Evolutionary conservation across 2,113 vertebrate species (phyloP).

Genomic region (Thamnophis sirtalis): DNA sequence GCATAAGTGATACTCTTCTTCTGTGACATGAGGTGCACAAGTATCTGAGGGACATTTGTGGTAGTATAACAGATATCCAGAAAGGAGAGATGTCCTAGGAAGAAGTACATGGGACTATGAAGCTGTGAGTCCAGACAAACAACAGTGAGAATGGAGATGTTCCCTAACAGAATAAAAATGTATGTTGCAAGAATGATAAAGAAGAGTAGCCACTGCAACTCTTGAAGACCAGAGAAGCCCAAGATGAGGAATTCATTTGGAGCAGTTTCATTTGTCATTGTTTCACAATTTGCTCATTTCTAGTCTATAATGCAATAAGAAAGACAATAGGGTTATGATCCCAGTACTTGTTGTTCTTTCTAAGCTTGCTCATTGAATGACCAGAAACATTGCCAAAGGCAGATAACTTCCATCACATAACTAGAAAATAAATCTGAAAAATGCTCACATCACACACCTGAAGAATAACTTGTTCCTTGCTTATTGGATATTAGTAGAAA

Average conservation of each 20-base stretch:
- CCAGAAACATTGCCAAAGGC: too few species aligned
- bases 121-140: slow-evolving; percentile 1
- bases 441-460: not conserved
- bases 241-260: slow-evolving; percentile 26
- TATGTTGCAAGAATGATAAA: not conserved
- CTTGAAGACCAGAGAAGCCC: slow-evolving; percentile 23
- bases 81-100: not conserved
- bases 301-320: not conserved
- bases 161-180: not conserved
- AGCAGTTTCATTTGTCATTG: not conserved
- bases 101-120: slow-evolving; percentile 18
- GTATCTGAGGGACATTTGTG: slow-evolving; percentile 40
- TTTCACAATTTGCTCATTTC: too few species aligned
- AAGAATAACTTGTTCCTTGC: not conserved
- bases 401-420: not conserved
- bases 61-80: slow-evolving; percentile 8
- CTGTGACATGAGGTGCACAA: slow-evolving; percentile 47
- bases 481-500: not conserved
- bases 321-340: not conserved
- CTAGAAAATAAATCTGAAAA: not conserved
- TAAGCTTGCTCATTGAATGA: not conserved
- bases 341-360: not conserved
- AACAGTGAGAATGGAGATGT: slow-evolving; percentile 44
- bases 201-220: slow-evolving; percentile 7
- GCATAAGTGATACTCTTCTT: slow-evolving; percentile 50